Base-by-base conservation (phyloP, 2,113 vertebrate species). In the Semnornis frantzii region DNA sequence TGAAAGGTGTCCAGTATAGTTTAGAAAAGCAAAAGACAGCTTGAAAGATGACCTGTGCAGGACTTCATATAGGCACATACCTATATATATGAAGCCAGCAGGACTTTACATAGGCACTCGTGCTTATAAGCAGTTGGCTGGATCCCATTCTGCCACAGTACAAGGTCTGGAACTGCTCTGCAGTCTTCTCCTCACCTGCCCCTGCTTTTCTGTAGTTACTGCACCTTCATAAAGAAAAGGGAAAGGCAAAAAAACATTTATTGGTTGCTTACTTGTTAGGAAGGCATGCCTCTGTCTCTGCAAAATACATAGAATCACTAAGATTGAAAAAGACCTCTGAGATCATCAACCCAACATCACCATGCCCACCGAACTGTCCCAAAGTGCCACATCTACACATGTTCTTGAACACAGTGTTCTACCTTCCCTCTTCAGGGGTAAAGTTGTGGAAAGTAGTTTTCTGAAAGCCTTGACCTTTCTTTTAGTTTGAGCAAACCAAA, bases 191-290 rank as follows among this genome's bases (percentile, higher is more conserved):
- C 31, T 15, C 16, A 21, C 16, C 17, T 16, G 6, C 6, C 23
- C 12, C 3, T 2, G 3, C 24, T 17, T 5, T 21, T 19, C 13
- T 37, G 1, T 0, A 3, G 3, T 37, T 6, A 3, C 52, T 74
- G 39, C 7, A 33, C 15, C 15, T 3, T 0, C 1, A 1, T 16
- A 48, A 46, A 10, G 25, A 10, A 69, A 33, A 60, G 9, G 4
- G 6, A 8, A 42, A 14, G 31, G 15, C 33, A 46, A 77, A 65
- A 65, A 70, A 81, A 4, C 44, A 65, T 1, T 15, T 63, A 0
- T 30, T 37, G 1, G 13, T 50, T 48, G 4, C 15, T 9, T 52
- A 6, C 18, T 63, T 5, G 1, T 25, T 44, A 55, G 72, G 24
- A 82, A 70, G 30, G 4, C 3, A 12, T 4, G 7, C 12, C 4